Base-by-base conservation (phyloP, 2,797 vertebrate genomes). In the Rhinophrynus dorsalis region DNA sequence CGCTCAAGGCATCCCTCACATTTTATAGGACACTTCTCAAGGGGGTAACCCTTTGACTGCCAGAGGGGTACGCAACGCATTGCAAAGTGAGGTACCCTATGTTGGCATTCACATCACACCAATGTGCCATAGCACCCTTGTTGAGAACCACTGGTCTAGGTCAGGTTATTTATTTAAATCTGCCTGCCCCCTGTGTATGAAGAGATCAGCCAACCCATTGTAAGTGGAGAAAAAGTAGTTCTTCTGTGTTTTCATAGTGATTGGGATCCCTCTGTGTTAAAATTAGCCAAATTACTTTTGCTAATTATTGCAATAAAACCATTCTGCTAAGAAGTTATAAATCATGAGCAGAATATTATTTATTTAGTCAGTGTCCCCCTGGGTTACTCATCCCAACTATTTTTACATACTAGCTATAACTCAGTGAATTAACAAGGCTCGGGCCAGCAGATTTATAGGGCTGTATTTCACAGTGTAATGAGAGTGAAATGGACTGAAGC, bases 391-490 rank as follows among this genome's bases (percentile, higher is more conserved):
- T 56, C 68, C 48, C 51, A 71, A 42, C 33, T 57, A 50, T 55
- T 58, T 70, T 72, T 65, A 72, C 65, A 65, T 52, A 33, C 60
- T 61, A n/a, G 32, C 67, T 65, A 50, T 74, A 77, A 78, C 45
- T 78, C 15, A 30, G 38, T 51, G 65, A 52, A 50, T 67, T 73
- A 79, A 72, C 73, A 79, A 74, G 63, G 44, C 30, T 44, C 76
- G 37, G 45, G 38, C 69, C 74, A 42, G 17, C 12, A 75, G 67
- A 80, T 80, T 79, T 70, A 78, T 20, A 60, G 40, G 33, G 51
- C 59, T 78, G 33, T 76, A 60, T 79, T 78, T 79, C 48, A 75
- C 63, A 61, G 40, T 74, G 47, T 68, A 59, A 79, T 68, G 75
- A 70, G 12, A 60, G 45, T 54, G 5, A 11, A 51, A 51, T 0